Evolutionary conservation across 2,888 invertebrate genomes (phyloP), one percentile per base, ranked within the genome.

Genomic region (Thysanoteuthis rhombus): DNA sequence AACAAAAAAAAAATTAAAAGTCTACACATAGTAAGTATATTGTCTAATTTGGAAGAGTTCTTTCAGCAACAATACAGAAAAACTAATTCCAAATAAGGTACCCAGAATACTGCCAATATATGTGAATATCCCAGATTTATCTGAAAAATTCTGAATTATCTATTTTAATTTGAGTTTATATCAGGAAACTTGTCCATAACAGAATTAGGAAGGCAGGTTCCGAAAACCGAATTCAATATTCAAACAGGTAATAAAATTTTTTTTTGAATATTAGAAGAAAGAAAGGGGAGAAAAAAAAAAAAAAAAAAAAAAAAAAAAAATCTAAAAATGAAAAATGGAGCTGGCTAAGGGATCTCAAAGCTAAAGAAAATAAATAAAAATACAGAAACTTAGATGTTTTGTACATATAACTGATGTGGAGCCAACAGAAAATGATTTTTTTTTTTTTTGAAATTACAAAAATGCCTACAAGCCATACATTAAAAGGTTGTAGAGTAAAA

Each of bases 381-480:
- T 75, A 75, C 75, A 75, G 36, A 36, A 75, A 75, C 75, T 75
- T 75, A n/a, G 75, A 75, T 40, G 32, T 45, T 92, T 92, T 92
- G 10, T 92, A 92, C 92, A 92, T 92, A 92, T 45, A 42, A 92
- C 40, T 40, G 25, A 92, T 90, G 40, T 90, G 45, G 92, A 92
- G 92, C 92, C 92, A 92, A 92, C 92, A 45, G 92, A 92, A 92
- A 92, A 92, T 45, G 42, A 42, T 16, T 19, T 19, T 75, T 75
- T 75, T 39, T 91, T n/a, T 92, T 42, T 90, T 39, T 42, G 42
- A 25, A 92, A 36, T 92, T 92, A 92, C 42, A 92, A 92, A 90
- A 92, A 92, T 40, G 42, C 92, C 40, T 92, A 92, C 92, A 92
- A 92, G 92, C 92, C 92, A 92, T 92, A 92, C 92, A 92, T 92